Conservation (phyloP, 2,797 vertebrate species). For the Hephaestus fuliginosus region DNA sequence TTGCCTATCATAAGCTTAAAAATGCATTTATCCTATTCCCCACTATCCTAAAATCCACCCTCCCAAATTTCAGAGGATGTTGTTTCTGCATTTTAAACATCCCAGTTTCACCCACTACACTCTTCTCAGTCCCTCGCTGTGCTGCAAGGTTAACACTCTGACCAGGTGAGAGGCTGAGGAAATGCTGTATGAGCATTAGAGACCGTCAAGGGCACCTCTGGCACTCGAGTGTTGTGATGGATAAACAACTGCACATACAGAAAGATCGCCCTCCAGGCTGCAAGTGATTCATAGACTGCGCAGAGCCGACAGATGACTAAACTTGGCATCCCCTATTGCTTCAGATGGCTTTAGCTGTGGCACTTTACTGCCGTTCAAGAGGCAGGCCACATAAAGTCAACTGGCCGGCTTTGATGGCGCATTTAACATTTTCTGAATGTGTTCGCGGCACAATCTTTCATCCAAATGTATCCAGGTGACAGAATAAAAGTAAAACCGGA, state of each 20-base stretch:
- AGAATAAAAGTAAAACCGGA: not conserved
- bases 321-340: constrained; percentile 47
- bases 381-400: constrained; percentile 48
- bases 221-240: constrained; percentile 63
- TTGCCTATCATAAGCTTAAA: constrained; percentile 6
- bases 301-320: constrained; percentile 61
- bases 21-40: not conserved
- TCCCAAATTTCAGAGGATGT: constrained; percentile 13
- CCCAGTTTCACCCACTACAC: constrained; percentile 25
- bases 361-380: constrained; percentile 56
- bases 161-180: constrained; percentile 59
- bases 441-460: not conserved
- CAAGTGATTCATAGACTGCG: constrained; percentile 68
- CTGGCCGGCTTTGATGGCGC: constrained; percentile 15
- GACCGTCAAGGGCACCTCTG: constrained; percentile 80
- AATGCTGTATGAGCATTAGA: constrained; percentile 67
- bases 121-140: constrained; percentile 8
- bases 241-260: constrained; percentile 74
- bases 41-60: constrained; percentile 7
- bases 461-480: constrained; percentile 4
- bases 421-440: constrained; percentile 42
- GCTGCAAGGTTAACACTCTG: constrained; percentile 54
- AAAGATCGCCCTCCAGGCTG: constrained; percentile 67
- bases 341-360: constrained; percentile 55
- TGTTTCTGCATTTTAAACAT: constrained; percentile 35